Percentiles rank a stretch among this genome's conserved stretches.
These are phyloP conservation scores for Patella depressa DNA, from an alignment of 2,888 invertebrate species.

Conservation along the genomic window DNA sequence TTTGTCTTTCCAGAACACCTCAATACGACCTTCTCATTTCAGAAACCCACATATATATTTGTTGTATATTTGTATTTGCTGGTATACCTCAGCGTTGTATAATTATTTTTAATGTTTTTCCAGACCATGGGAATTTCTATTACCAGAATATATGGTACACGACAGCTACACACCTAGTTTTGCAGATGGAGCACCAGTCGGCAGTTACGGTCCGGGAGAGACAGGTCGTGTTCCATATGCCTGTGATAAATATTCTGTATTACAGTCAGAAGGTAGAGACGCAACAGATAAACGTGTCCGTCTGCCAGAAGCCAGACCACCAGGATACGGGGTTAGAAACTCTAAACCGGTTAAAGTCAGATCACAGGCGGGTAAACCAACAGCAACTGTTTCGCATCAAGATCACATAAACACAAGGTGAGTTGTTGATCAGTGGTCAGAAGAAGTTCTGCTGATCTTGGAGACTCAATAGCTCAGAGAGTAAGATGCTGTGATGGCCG, in stretches of 20 bases:
- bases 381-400: too few relatives aligned
- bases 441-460: too few relatives aligned
- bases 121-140: slow-evolving; percentile 58
- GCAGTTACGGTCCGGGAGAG: slow-evolving; percentile 9
- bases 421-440: too few relatives aligned
- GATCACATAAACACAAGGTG: too few relatives aligned
- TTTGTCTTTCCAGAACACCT: too few relatives aligned
- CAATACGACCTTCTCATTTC: too few relatives aligned
- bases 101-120: slow-evolving; percentile 7
- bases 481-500: too few relatives aligned
- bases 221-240: slow-evolving; percentile 44
- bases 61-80: neutral
- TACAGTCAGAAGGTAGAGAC: slow-evolving; percentile 46
- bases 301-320: slow-evolving; percentile 52
- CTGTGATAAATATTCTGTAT: slow-evolving; percentile 48
- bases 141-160: slow-evolving; percentile 68
- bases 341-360: slow-evolving; percentile 42
- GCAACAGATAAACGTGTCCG: slow-evolving; percentile 61
- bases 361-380: slow-evolving; percentile 19
- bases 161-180: slow-evolving; percentile 75
- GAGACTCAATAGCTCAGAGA: too few relatives aligned
- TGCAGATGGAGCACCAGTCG: slow-evolving; percentile 13
- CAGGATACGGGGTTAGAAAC: slow-evolving; percentile 57
- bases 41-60: too few relatives aligned
- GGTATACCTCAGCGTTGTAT: neutral